Conservation (phyloP, 2,888 invertebrate species). For the Beris chalybata region DNA sequence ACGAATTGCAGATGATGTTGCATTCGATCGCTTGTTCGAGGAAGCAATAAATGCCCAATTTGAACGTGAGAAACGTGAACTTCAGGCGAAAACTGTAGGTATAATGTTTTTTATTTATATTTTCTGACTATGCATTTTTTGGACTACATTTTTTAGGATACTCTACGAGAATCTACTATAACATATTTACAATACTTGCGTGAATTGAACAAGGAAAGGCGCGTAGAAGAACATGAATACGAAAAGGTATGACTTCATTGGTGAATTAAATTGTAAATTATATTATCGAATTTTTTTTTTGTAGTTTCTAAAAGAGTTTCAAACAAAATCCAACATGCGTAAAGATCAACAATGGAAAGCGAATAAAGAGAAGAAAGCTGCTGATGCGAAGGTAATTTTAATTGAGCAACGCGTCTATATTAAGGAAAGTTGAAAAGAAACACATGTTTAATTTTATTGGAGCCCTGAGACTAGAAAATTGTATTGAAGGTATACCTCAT, state of each 20-base stretch:
- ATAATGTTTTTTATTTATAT: not conserved
- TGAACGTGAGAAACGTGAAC: constrained; percentile 24
- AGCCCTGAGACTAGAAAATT: no score
- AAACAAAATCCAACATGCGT: not conserved
- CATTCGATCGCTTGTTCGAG: constrained; percentile 28
- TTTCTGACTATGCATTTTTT: not conserved
- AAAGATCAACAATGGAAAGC: constrained; percentile 8
- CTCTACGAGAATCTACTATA: constrained; percentile 20
- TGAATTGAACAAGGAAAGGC: constrained; percentile 29
- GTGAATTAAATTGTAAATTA: not conserved
- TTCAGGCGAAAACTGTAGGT: constrained; percentile 11
- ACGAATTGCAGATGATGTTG: constrained; percentile 18
- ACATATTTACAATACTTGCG: constrained; percentile 30
- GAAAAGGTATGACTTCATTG: not conserved
- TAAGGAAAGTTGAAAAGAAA: no score
- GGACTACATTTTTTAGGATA: constrained; percentile 5
- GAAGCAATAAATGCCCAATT: constrained; percentile 26
- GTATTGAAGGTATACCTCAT: no score
- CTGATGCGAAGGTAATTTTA: constrained; percentile 24
- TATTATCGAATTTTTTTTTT: not conserved
- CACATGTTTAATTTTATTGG: no score
- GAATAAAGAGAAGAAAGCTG: constrained; percentile 24
- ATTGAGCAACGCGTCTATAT: not conserved
- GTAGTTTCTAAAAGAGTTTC: constrained; percentile 16
- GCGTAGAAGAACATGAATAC: not conserved